Evolutionary conservation across 2,797 vertebrate species (phyloP).

Genomic region (Danio tinwini): DNA sequence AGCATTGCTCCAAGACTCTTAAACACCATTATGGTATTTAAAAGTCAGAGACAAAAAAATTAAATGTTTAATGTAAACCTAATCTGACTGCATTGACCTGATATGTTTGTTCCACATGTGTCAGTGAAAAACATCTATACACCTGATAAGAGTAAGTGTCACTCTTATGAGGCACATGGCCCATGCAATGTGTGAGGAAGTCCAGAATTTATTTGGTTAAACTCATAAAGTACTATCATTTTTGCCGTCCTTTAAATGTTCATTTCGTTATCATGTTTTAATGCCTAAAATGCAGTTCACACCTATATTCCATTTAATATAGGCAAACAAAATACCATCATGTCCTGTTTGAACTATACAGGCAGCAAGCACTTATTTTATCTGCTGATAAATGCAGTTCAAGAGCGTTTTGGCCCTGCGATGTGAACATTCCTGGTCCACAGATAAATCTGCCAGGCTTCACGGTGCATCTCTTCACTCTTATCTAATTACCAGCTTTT

Average conservation of each 20-base stretch:
- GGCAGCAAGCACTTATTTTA: neutral
- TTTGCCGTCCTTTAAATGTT: neutral
- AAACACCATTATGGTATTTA: no score
- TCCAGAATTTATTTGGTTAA: neutral
- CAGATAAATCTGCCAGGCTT: constrained; percentile 51
- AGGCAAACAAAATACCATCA: neutral
- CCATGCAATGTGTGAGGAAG: neutral
- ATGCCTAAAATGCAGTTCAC: neutral
- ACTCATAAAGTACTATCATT: neutral
- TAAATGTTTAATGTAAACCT: no score
- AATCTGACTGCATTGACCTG: neutral
- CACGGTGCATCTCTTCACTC: constrained; percentile 38
- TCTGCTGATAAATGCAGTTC: constrained; percentile 33
- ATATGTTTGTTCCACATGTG: constrained; percentile 36
- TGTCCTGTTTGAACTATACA: neutral
- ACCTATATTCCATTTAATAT: neutral
- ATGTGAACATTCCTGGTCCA: constrained; percentile 33
- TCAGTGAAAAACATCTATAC: constrained; percentile 43
- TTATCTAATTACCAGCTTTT: constrained; percentile 60
- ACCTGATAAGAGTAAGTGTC: constrained; percentile 46
- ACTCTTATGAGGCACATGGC: neutral
- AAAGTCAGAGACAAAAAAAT: no score
- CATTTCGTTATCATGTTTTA: neutral
- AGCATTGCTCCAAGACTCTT: no score
- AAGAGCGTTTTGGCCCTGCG: constrained; percentile 46